Evolutionary conservation across 1,140 invertebrate genomes (phyloP), one percentile per base, ranked within the genome.

Genomic region (Asobara japonica): DNA sequence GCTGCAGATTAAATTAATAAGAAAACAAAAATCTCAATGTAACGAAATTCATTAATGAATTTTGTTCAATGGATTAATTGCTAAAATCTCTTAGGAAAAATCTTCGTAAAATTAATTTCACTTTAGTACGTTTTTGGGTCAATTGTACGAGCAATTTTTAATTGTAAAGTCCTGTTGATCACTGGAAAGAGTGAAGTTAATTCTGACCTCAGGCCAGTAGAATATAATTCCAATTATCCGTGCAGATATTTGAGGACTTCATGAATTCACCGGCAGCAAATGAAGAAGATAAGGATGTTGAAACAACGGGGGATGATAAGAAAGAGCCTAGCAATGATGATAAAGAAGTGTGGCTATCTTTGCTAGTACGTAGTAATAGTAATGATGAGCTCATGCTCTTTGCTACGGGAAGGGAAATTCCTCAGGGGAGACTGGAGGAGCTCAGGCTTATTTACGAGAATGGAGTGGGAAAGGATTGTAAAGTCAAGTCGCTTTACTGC

Each of bases 401-500:
- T 71, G 83, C 83, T 11, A 87, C 86, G 29, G 86, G 86, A 6
- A 85, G 82, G 72, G 83, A 84, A 69, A 81, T 88, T 29, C 80
- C 27, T 73, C 71, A 76, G 0, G 45, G 67, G 2, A 78, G 83
- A 0, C 85, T 87, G 83, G 81, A 86, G 41, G 79, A 73, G 67
- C 78, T 88, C 38, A 86, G 84, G 41, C 74, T 81, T 25, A 72
- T 83, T 1, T 88, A 79, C 71, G 80, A 84, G 67, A 80, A 66
- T 65, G 85, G 85, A 27, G 27, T 76, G 6, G 86, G 86, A 65
- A 86, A 82, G 30, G 77, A 84, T 73, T 86, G 83, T 64, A 87
- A 86, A 51, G 84, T 88, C 0, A 88, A 87, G 65, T 87, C 86
- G 16, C 73, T 88, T 10, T 87, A 87, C 71, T 87, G 86, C 71